Conservation (phyloP, 2,113 vertebrate species). For the Phaetusa simplex region DNA sequence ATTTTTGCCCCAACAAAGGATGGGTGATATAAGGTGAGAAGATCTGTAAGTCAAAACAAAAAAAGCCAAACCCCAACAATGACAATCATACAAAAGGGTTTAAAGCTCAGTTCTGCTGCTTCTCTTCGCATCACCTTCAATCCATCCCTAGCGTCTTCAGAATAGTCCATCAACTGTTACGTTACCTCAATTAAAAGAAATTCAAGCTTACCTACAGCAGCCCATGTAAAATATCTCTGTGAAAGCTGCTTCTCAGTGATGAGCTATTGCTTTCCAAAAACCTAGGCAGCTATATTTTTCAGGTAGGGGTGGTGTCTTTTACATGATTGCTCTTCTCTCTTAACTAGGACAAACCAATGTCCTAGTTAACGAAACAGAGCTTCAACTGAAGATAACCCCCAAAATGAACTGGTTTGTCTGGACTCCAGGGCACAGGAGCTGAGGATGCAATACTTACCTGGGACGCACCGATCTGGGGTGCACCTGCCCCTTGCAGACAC, state of each 20-base stretch:
- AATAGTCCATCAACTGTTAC: not conserved
- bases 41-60: not conserved
- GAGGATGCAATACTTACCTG: not conserved
- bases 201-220: not conserved
- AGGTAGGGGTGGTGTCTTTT: not conserved
- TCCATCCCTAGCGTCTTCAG: not conserved
- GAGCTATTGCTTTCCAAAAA: not conserved
- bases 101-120: not conserved
- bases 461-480: not conserved
- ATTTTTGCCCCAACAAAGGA: not conserved
- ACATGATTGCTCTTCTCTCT: not conserved
- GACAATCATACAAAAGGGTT: not conserved
- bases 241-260: not conserved
- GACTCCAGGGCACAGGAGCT: not conserved
- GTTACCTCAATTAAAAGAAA: not conserved
- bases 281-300: not conserved
- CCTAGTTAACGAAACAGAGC: not conserved
- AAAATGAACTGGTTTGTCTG: not conserved
- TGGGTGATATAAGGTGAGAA: not conserved
- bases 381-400: not conserved
- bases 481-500: not conserved
- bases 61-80: fast-evolving
- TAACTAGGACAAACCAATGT: not conserved
- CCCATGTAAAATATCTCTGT: fast-evolving
- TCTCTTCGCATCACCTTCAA: not conserved